Conservation (phyloP, 2,797 vertebrate species). For the Rhadinocentrus ornatus region DNA sequence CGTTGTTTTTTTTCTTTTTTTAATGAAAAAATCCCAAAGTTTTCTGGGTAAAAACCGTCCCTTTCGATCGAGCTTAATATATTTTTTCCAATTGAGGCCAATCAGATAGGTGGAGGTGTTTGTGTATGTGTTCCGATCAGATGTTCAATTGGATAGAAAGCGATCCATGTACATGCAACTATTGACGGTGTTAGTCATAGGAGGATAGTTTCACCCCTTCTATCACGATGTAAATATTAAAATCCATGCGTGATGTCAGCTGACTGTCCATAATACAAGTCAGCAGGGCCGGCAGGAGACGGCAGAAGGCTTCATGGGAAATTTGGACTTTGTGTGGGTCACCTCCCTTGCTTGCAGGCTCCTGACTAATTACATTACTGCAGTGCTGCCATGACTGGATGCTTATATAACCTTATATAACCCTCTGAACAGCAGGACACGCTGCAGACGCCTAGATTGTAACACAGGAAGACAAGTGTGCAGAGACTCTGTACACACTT, state of each 20-base stretch:
- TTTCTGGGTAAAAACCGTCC: no score
- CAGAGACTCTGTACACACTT: neutral
- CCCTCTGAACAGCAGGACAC: constrained; percentile 39
- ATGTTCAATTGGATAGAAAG: no score
- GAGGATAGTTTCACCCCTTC: no score
- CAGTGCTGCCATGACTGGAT: constrained; percentile 61
- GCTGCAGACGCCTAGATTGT: constrained; percentile 39
- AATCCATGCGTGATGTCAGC: neutral
- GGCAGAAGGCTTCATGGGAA: constrained; percentile 58
- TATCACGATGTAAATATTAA: neutral
- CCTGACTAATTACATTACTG: constrained; percentile 73
- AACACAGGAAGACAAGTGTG: constrained; percentile 31
- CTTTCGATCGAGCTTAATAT: no score
- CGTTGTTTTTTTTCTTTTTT: no score
- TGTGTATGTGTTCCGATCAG: no score
- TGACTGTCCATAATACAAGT: constrained; percentile 5
- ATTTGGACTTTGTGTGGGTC: constrained; percentile 51
- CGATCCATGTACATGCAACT: no score
- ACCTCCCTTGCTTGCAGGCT: constrained; percentile 51
- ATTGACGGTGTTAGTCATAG: no score
- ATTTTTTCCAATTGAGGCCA: no score
- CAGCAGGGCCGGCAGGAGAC: constrained; percentile 10
- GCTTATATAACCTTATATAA: constrained; percentile 74
- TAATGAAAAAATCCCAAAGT: no score
- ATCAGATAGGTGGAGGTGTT: no score